Evolutionary conservation across 2,888 invertebrate species (phyloP).

Genomic region (Crioceris asparagi): DNA sequence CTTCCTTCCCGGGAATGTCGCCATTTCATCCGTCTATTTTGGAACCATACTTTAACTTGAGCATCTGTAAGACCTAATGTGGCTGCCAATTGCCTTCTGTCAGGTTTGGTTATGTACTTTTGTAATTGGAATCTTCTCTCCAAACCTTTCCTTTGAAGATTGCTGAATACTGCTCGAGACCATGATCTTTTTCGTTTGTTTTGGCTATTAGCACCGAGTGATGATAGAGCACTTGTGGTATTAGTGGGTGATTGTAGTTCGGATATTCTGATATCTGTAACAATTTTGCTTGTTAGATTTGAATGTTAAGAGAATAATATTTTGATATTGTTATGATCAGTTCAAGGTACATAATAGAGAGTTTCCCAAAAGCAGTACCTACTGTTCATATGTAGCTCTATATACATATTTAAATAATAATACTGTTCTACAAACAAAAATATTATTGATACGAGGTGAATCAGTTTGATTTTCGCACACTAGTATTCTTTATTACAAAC

Average conservation of each 20-base stretch:
- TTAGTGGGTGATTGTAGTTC: neutral
- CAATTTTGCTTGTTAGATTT: too few species aligned
- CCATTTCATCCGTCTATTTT: constrained; percentile 52
- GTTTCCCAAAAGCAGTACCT: too few species aligned
- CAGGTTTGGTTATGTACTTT: constrained; percentile 93
- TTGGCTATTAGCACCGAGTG: neutral
- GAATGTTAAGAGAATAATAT: too few species aligned
- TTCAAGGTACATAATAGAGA: too few species aligned
- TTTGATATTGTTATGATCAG: too few species aligned
- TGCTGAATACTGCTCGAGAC: constrained; percentile 92
- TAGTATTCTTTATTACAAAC: too few species aligned
- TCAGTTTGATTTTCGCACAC: too few species aligned
- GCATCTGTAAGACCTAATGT: constrained; percentile 88
- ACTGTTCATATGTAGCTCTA: too few species aligned
- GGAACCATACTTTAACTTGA: constrained; percentile 83
- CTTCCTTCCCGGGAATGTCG: constrained; percentile 36
- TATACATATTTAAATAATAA: too few species aligned
- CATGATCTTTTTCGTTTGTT: constrained; percentile 80
- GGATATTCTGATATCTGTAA: too few species aligned
- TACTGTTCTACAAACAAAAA: too few species aligned
- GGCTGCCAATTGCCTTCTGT: constrained; percentile 81
- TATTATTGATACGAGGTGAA: too few species aligned
- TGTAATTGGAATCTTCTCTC: constrained; percentile 88
- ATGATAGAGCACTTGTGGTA: neutral
- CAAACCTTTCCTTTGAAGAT: constrained; percentile 85